phyloP scores from a whole-genome alignment of 2,797 vertebrate genomes.

The Acridotheres tristis region DNA sequence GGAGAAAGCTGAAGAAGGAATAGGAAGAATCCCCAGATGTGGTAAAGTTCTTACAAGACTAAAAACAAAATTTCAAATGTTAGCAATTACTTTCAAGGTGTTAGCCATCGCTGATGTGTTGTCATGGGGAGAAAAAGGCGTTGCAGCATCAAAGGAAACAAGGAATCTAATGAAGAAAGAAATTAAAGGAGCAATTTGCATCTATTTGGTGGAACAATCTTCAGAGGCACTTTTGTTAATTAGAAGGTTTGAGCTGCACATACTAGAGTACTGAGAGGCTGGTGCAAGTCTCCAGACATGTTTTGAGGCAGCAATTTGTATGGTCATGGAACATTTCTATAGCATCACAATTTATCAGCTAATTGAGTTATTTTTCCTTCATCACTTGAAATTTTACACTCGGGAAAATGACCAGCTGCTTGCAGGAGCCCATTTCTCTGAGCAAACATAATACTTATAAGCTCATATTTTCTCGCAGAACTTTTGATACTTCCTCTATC shows the following conservation, averaged over 20 bases:
- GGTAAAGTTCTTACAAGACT: background rate
- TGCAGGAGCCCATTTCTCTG: background rate
- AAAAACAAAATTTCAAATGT: background rate
- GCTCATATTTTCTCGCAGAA: background rate
- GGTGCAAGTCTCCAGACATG: background rate
- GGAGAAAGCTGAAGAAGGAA: background rate
- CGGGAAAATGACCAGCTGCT: background rate
- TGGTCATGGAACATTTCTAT: background rate
- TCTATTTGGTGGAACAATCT: background rate
- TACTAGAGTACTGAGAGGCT: background rate
- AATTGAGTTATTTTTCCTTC: conserved; percentile 8
- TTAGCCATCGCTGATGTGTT: background rate
- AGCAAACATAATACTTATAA: background rate
- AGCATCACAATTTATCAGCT: background rate
- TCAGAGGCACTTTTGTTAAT: conserved; percentile 54
- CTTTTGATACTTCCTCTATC: background rate
- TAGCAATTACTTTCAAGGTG: conserved; percentile 41
- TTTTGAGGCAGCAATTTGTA: background rate
- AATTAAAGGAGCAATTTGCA: conserved; percentile 55
- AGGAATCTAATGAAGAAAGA: conserved; percentile 43
- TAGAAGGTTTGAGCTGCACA: conserved; percentile 13
- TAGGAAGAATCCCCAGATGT: background rate
- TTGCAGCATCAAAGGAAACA: conserved; percentile 53
- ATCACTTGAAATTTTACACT: background rate
- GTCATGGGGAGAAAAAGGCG: conserved; percentile 19